Evolutionary conservation across 2,797 vertebrate genomes (phyloP), one percentile per base, ranked within the genome.

Genomic region (Arrhamphus sclerolepis): DNA sequence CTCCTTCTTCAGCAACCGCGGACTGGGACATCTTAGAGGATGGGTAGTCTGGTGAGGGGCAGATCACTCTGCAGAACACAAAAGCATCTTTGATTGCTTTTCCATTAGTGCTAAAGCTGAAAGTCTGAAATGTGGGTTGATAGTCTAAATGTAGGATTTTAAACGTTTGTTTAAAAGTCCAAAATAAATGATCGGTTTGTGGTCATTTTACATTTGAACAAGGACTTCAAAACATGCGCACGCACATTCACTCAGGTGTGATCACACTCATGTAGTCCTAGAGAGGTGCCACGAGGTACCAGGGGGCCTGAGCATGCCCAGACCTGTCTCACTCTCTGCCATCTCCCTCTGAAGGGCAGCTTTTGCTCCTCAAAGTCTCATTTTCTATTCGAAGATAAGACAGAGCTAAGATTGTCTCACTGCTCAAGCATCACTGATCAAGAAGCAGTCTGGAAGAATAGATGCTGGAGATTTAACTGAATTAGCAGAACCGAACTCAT

Each of bases 21-120:
- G 95, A 71, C 86, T 94, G 95, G 73, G 97, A 94, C 97, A 99
- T 99, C 88, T 95, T 96, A 85, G 71, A 84, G 1, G 79, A 26
- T 1, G 82, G 83, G 70, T 87, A 88, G 59, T 93, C 92, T 43
- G 89, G 72, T 29, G 92, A 86, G 14, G 94, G 93, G 34, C 90
- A 92, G 79, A 95, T 91, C 62, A 84, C 93, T 89, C 97, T 99
- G 80, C 48, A 64, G 63, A 43, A 44, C 39, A 70, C n/a, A 56
- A 19, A 66, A 16, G 34, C 5, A 1, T 28, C 6, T 51, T 19
- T 8, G 1, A 17, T 31, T 41, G 20, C 14, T 51, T 38, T 7
- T 28, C 4, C 9, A 14, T 18, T 19, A 9, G 2, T 29, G 5
- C 4, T 38, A 2, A 46, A 34, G 3, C 18, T 41, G 11, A 13